These are phyloP conservation scores for Drosophila anceps DNA, from an alignment of 2,888 invertebrate genomes.

Conservation along the genomic window DNA sequence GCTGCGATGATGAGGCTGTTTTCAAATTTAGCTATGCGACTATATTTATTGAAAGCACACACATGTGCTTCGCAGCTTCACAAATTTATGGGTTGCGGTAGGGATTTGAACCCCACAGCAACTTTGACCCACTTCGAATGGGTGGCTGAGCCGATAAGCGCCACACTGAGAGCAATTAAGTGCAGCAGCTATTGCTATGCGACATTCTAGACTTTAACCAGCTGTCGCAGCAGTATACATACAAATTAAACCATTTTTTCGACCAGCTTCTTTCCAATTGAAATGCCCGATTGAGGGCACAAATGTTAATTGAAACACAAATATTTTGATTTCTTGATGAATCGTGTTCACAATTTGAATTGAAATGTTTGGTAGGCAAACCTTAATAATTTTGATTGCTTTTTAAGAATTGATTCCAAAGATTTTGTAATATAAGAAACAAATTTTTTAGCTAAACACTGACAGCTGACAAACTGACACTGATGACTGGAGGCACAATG, in stretches of 20 bases:
- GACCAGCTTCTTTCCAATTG: neutral
- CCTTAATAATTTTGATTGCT: neutral
- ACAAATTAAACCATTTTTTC: conserved; percentile 1
- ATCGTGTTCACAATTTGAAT: conserved; percentile 13
- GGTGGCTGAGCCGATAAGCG: conserved; percentile 50
- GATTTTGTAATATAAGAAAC: neutral
- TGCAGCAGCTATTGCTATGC: conserved; percentile 15
- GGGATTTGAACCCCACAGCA: conserved; percentile 51
- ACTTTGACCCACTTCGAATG: conserved; percentile 63
- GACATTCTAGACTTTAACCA: neutral
- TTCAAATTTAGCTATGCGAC: conserved; percentile 30
- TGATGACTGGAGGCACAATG: neutral
- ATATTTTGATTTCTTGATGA: conserved; percentile 45
- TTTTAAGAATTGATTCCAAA: neutral
- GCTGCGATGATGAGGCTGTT: conserved; percentile 15
- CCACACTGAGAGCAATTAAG: conserved; percentile 44
- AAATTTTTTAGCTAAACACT: neutral
- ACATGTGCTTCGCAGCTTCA: conserved; percentile 25
- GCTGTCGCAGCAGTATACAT: neutral
- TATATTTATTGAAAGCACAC: conserved; percentile 17
- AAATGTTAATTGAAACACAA: conserved; percentile 40
- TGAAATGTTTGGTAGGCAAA: neutral
- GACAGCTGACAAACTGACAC: neutral
- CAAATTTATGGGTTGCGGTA: conserved; percentile 42
- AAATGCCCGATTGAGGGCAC: conserved; percentile 22